Percentiles rank a stretch among this genome's conserved stretches.
phyloP scores from a whole-genome alignment of 2,113 vertebrate genomes.

The Piprites chloris region DNA sequence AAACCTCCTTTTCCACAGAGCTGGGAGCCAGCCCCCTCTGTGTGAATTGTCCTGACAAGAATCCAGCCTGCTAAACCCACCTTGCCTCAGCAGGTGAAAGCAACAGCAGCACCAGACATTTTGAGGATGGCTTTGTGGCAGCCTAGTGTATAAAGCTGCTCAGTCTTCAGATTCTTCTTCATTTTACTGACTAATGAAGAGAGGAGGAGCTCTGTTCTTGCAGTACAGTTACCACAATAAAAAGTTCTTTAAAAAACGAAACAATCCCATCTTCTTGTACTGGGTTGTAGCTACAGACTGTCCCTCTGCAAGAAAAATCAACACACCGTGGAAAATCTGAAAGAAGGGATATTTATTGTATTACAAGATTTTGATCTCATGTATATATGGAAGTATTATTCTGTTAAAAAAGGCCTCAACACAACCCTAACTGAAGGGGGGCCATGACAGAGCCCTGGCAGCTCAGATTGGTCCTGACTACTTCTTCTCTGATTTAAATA shows the following conservation, averaged over 20 bases:
- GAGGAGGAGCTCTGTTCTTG: not conserved
- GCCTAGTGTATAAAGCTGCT: not conserved
- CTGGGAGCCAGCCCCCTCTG: no score
- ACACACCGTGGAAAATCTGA: not conserved
- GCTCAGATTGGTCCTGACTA: not conserved
- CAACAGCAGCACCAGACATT: no score
- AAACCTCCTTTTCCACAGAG: no score
- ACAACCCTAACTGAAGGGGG: not conserved
- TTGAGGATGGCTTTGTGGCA: not conserved
- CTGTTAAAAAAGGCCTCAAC: not conserved
- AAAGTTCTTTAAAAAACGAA: not conserved
- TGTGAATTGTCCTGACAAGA: not conserved
- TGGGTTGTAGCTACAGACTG: not conserved
- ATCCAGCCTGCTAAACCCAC: not conserved
- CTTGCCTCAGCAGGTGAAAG: not conserved
- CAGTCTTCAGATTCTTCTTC: not conserved
- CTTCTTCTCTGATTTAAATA: not conserved
- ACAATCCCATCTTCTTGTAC: rapidly evolving
- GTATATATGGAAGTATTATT: not conserved
- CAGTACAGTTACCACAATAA: not conserved
- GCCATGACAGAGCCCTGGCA: not conserved
- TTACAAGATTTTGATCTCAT: not conserved
- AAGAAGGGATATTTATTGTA: not conserved
- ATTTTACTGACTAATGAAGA: not conserved
- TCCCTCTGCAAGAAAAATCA: not conserved